Conservation (phyloP, 30 jellyfish, hydroid and myxozoan genomes). For the Hydractinia echinata region DNA sequence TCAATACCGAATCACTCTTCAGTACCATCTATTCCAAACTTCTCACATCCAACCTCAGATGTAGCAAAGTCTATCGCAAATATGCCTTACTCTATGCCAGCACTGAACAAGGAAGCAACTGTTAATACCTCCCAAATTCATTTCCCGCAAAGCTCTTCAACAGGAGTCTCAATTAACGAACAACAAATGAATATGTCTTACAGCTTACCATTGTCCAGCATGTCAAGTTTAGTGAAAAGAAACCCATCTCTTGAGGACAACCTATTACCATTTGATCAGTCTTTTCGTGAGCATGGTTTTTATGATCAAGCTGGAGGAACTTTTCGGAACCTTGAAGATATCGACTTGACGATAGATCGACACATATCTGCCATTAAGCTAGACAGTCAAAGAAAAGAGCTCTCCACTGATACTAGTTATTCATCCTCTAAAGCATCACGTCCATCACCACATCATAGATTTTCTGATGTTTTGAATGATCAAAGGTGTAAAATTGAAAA, state of each 20-base stretch:
- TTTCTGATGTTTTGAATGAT: slow-evolving; percentile 17
- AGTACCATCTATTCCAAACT: not conserved
- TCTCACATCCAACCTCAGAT: not conserved
- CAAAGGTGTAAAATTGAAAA: not conserved
- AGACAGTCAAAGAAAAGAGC: slow-evolving; percentile 22
- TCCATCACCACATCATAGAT: not conserved
- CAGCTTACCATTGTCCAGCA: slow-evolving; percentile 14
- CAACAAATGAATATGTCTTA: not conserved
- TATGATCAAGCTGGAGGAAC: not conserved
- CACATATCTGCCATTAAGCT: slow-evolving; percentile 29
- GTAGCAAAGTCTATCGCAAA: not conserved
- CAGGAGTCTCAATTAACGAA: not conserved
- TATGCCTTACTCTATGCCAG: slow-evolving; percentile 18
- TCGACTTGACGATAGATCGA: slow-evolving; percentile 30
- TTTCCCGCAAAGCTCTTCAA: slow-evolving; percentile 22
- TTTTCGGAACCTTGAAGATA: slow-evolving; percentile 15
- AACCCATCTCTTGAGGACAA: slow-evolving; percentile 29
- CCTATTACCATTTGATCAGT: not conserved
- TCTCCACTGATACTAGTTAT: not conserved
- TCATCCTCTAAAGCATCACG: not conserved
- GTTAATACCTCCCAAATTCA: slow-evolving; percentile 19
- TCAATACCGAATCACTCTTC: not conserved
- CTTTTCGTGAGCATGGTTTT: not conserved
- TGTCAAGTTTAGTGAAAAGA: not conserved
- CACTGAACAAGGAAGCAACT: not conserved